phyloP scores from a whole-genome alignment of 2,888 invertebrate genomes.

The Dicycla oo region DNA sequence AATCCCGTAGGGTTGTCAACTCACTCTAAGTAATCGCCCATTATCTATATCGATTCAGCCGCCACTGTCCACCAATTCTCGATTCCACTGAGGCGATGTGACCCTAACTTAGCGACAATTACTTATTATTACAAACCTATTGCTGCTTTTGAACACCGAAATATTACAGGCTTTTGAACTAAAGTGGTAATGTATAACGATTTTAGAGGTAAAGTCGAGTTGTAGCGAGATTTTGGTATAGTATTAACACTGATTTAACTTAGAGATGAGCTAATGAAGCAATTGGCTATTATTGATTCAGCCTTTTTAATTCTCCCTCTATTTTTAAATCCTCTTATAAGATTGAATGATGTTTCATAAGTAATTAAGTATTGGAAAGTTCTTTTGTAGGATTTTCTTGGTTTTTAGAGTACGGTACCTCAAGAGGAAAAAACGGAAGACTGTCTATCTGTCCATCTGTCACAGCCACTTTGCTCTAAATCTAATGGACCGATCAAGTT shows the following conservation, averaged over 20 bases:
- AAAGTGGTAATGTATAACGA: slow-evolving; percentile 40
- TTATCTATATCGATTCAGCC: slow-evolving; percentile 82
- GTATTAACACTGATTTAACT: slow-evolving; percentile 63
- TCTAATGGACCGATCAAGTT: too few relatives aligned
- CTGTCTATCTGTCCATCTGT: too few relatives aligned
- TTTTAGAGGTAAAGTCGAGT: neutral
- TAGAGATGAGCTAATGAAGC: slow-evolving; percentile 67
- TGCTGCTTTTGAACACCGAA: slow-evolving; percentile 5
- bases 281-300: slow-evolving; percentile 66
- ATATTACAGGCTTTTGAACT: neutral
- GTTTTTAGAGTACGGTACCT: too few relatives aligned
- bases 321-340: slow-evolving; percentile 50
- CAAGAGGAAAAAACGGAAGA: too few relatives aligned
- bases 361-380: slow-evolving; percentile 29
- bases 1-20: slow-evolving; percentile 80
- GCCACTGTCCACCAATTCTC: slow-evolving; percentile 73
- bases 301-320: slow-evolving; percentile 48
- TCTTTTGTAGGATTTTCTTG: slow-evolving; percentile 6
- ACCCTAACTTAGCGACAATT: slow-evolving; percentile 6
- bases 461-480: too few relatives aligned
- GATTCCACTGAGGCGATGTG: slow-evolving; percentile 51
- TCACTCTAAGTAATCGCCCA: slow-evolving; percentile 82
- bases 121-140: slow-evolving; percentile 41
- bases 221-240: slow-evolving; percentile 25
- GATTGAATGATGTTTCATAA: slow-evolving; percentile 46